Evolutionary conservation across 2,797 vertebrate species (phyloP), one percentile per base, ranked within the genome.

Genomic region (Lepus oiostolus): DNA sequence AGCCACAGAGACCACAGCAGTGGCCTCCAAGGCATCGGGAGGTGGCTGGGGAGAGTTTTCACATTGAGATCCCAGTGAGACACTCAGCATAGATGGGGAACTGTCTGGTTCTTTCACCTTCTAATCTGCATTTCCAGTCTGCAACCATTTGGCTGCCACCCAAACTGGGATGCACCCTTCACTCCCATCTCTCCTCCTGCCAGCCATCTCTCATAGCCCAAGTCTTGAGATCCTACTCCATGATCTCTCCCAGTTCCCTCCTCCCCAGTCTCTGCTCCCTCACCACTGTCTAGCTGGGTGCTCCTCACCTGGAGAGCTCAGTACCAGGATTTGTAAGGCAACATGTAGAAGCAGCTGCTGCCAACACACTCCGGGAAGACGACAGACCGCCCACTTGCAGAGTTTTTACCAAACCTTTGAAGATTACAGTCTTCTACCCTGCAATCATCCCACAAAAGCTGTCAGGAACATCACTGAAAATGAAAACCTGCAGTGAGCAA

Each of bases 361-460:
- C 71, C 72, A 95, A 84, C 90, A 90, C 21, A 35, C 93, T 79
- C 85, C 2, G 0, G 58, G 50, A 93, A 76, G 71, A 93, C 62
- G 70, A 91, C 92, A 96, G 93, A 89, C 95, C 96, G 93, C 93
- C 96, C 80, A 93, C 95, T 81, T 85, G 63, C 85, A 4, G 72
- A 92, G 87, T 95, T 96, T 96, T 95, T 87, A 95, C 85, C 79
- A 97, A 96, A 97, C 91, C 76, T 96, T 77, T 76, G 92, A 90
- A 97, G 93, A 93, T 81, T 90, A 87, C 86, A 65, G 72, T 87
- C 79, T 94, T 96, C 89, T 93, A 96, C 68, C 75, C 42, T 28
- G 60, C 93, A 91, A 97, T 97, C 97, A 95, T 95, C 91, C 58
- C 11, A 35, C 91, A 75, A 38, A 91, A 76, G 87, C 92, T 95